Evolutionary conservation across 1,140 invertebrate species (phyloP).

Genomic region (Psix sp.): DNA sequence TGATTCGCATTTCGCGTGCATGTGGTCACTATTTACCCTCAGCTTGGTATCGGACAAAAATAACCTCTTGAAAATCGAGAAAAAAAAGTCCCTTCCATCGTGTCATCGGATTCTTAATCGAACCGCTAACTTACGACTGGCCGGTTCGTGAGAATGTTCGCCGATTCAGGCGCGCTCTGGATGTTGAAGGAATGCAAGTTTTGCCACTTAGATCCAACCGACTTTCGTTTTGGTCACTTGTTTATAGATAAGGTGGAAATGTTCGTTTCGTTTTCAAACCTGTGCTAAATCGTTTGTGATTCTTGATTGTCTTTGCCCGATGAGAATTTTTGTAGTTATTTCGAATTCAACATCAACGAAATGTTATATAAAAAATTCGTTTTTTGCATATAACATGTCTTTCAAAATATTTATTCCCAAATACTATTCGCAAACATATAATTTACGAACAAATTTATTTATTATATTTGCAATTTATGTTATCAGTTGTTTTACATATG

Average conservation of each 20-base stretch:
- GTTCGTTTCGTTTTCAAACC: constrained; percentile 13
- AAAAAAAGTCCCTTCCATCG: constrained; percentile 19
- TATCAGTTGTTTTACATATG: too few relatives aligned
- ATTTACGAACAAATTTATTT: too few relatives aligned
- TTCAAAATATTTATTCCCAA: too few relatives aligned
- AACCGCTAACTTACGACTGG: constrained; percentile 48
- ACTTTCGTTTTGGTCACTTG: constrained; percentile 8
- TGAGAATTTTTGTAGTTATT: constrained; percentile 3
- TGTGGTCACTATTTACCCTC: constrained; percentile 56
- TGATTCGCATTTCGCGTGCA: constrained; percentile 42
- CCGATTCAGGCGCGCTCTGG: not conserved
- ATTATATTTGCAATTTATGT: too few relatives aligned
- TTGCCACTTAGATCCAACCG: not conserved
- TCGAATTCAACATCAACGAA: too few relatives aligned
- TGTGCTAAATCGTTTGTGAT: constrained; percentile 2
- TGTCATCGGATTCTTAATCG: constrained; percentile 52
- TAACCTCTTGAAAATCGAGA: not conserved
- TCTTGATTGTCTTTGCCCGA: constrained; percentile 20
- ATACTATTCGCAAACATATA: too few relatives aligned
- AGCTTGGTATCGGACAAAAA: constrained; percentile 25
- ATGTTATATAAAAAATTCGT: too few relatives aligned
- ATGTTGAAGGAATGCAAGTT: constrained; percentile 3
- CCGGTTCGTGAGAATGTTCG: constrained; percentile 49
- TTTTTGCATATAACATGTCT: too few relatives aligned
- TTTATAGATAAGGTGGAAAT: constrained; percentile 19